Conservation (phyloP, 1,140 invertebrate species). For the Drosophila kohkoa region DNA sequence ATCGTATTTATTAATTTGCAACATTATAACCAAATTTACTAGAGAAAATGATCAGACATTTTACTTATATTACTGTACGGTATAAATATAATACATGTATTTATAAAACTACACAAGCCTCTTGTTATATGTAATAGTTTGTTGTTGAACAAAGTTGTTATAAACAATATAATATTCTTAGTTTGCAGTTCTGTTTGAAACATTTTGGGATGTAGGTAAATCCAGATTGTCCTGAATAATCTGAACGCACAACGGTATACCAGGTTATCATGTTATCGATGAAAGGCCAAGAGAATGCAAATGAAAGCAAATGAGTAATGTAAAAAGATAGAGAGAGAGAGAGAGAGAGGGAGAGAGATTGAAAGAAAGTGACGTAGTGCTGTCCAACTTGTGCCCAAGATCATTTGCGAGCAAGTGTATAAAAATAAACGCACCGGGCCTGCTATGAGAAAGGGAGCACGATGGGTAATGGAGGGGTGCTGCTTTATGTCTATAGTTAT, state of each 20-base stretch:
- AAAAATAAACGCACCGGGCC: constrained; percentile 76
- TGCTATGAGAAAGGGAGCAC: constrained; percentile 16
- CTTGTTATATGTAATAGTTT: too few relatives aligned
- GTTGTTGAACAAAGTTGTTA: too few relatives aligned
- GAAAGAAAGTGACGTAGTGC: constrained; percentile 1
- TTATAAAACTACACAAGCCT: too few relatives aligned
- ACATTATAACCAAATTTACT: too few relatives aligned
- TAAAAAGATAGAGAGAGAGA: constrained; percentile 1
- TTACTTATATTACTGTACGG: too few relatives aligned
- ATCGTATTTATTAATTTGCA: too few relatives aligned
- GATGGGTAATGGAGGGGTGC: background rate
- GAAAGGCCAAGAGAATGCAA: background rate
- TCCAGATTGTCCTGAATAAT: constrained; percentile 5
- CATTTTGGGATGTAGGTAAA: constrained; percentile 9
- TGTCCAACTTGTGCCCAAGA: constrained; percentile 28
- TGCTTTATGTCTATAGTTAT: background rate
- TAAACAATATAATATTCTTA: too few relatives aligned
- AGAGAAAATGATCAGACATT: too few relatives aligned
- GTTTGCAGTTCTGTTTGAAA: too few relatives aligned
- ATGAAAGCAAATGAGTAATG: constrained; percentile 5
- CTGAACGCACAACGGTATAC: too few relatives aligned
- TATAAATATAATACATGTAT: too few relatives aligned
- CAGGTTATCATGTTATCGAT: background rate
- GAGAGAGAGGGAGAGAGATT: background rate
- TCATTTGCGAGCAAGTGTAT: constrained; percentile 70